Conservation (phyloP, 2,797 vertebrate genomes). For the Enteromius fasciolatus region DNA sequence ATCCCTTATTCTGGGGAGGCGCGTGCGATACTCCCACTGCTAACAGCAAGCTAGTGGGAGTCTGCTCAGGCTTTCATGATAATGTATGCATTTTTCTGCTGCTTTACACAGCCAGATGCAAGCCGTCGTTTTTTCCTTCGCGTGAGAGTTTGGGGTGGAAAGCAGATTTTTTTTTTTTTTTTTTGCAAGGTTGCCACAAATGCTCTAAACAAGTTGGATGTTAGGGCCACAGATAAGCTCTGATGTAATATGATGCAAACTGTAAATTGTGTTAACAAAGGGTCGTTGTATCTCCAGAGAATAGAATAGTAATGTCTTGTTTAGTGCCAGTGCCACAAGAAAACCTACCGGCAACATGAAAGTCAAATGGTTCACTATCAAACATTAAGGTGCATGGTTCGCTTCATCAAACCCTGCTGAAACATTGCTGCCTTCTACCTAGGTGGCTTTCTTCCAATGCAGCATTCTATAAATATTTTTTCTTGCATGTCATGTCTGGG, state of each 20-base stretch:
- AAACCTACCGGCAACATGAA: not conserved
- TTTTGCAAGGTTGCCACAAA: conserved; percentile 28
- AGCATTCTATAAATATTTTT: not conserved
- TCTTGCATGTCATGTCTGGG: not conserved
- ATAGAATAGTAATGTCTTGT: conserved; percentile 18
- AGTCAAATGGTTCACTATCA: conserved; percentile 13
- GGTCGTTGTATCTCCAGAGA: conserved; percentile 12
- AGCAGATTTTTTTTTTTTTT: not conserved
- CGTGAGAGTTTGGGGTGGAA: not conserved
- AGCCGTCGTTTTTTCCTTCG: not conserved
- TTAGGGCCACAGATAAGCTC: conserved; percentile 5
- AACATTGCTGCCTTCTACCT: not conserved
- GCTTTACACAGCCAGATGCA: conserved; percentile 19
- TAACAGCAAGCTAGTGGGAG: conserved; percentile 58
- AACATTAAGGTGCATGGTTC: not conserved
- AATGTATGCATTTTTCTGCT: conserved; percentile 46
- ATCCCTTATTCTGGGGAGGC: conserved; percentile 48
- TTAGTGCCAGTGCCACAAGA: not conserved
- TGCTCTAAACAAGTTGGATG: conserved; percentile 31
- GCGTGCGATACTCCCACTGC: conserved; percentile 62
- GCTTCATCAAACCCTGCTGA: not conserved
- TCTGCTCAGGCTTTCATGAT: conserved; percentile 61
- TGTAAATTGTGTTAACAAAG: conserved; percentile 22
- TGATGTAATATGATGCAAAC: conserved; percentile 44
- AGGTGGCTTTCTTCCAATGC: conserved; percentile 5